Conservation (phyloP, 2,888 invertebrate genomes). For the Balanococcus diminutus region DNA sequence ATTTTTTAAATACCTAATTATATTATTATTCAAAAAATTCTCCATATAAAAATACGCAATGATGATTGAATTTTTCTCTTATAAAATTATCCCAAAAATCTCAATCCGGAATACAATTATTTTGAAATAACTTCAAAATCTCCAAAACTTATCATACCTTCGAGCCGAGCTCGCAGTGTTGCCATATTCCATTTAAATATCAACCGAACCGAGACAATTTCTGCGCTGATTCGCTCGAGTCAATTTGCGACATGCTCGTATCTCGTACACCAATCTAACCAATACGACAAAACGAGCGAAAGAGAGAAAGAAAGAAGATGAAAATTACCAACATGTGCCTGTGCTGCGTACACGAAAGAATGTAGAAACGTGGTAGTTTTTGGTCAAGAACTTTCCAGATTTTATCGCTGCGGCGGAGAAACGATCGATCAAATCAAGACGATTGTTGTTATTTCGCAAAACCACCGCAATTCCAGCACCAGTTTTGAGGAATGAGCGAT, state of each 20-base stretch:
- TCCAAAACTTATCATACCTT: background rate
- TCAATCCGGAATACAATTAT: too few species aligned
- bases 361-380: background rate
- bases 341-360: background rate
- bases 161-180: background rate
- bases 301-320: background rate
- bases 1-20: too few species aligned
- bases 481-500: background rate
- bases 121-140: too few species aligned
- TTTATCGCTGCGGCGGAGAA: background rate
- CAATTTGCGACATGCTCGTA: background rate
- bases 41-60: too few species aligned
- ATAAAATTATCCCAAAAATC: too few species aligned
- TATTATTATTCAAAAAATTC: too few species aligned
- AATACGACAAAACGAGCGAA: background rate
- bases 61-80: too few species aligned
- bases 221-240: constrained; percentile 21
- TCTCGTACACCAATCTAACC: background rate
- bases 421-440: background rate
- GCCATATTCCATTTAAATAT: background rate
- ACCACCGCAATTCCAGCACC: background rate
- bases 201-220: background rate
- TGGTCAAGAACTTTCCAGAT: background rate
- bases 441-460: background rate
- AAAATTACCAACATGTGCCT: background rate